phyloP scores from a whole-genome alignment of 1,140 invertebrate species.

The Drosophila parvula region DNA sequence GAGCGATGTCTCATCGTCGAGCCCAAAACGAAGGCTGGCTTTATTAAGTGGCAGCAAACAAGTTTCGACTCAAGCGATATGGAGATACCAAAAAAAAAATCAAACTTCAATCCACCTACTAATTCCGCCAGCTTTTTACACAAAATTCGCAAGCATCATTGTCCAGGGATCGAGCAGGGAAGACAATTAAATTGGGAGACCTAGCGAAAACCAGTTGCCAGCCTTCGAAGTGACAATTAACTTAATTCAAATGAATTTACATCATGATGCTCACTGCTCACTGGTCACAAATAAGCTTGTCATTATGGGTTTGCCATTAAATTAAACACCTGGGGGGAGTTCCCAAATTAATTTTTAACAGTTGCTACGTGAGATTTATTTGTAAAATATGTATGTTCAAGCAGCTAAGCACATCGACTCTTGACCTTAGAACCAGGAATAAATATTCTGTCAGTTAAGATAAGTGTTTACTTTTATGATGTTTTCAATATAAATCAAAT shows the following conservation, averaged over 20 bases:
- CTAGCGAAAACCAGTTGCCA: constrained; percentile 22
- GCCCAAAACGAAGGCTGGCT: constrained; percentile 20
- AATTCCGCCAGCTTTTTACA: constrained; percentile 10
- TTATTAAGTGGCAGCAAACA: constrained; percentile 49
- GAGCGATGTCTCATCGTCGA: constrained; percentile 16
- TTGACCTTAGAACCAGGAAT: neutral
- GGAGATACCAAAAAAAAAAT: constrained; percentile 31
- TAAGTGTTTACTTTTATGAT: neutral
- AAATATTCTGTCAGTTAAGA: neutral
- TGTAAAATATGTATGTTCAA: neutral
- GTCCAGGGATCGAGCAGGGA: constrained; percentile 6
- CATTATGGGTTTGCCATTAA: constrained; percentile 12
- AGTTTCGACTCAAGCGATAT: constrained; percentile 40
- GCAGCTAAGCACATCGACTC: neutral
- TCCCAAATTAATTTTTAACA: neutral
- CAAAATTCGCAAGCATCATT: constrained; percentile 20
- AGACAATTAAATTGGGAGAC: constrained; percentile 25
- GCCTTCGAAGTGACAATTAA: constrained; percentile 38
- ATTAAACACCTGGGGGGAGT: constrained; percentile 26
- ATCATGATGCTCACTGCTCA: neutral
- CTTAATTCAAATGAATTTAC: constrained; percentile 22
- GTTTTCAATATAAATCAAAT: neutral
- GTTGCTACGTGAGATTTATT: constrained; percentile 7
- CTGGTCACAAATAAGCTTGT: constrained; percentile 4
- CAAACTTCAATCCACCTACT: constrained; percentile 30